Percentiles rank a stretch among this genome's conserved stretches.
phyloP scores from a whole-genome alignment of 30 jellyfish, hydroid and myxozoan species.

The Aurelia coerulea region DNA sequence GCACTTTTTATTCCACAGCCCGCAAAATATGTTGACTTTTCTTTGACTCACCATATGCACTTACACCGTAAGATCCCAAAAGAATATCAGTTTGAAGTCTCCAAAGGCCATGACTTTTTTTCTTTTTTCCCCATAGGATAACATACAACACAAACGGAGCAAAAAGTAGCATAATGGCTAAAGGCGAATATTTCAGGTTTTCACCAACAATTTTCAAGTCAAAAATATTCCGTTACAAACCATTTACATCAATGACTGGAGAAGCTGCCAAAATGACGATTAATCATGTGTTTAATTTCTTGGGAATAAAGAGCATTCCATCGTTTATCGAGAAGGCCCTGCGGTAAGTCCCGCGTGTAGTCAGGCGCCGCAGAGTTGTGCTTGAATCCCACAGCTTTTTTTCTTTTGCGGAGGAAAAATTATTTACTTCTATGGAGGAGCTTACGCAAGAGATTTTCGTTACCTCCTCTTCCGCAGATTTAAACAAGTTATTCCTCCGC shows the following conservation, averaged over 20 bases:
- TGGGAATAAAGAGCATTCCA: slow-evolving; percentile 56
- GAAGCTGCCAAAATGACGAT: slow-evolving; percentile 55
- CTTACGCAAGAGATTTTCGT: too few species aligned
- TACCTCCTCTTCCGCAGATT: too few species aligned
- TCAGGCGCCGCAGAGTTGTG: not conserved
- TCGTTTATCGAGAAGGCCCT: slow-evolving; percentile 48
- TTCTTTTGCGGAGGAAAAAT: not conserved
- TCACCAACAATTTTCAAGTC: slow-evolving; percentile 79
- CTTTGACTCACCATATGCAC: too few species aligned
- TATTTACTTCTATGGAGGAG: too few species aligned
- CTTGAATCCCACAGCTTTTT: not conserved
- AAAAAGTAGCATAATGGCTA: slow-evolving; percentile 74
- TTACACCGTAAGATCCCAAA: too few species aligned
- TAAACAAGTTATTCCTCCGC: too few species aligned
- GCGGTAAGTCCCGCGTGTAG: slow-evolving; percentile 5
- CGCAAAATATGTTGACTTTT: too few species aligned
- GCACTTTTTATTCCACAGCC: too few species aligned
- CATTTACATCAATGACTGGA: slow-evolving; percentile 30
- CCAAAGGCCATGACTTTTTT: slow-evolving; percentile 28
- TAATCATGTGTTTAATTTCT: slow-evolving; percentile 48
- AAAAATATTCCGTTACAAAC: slow-evolving; percentile 19
- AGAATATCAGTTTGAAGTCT: too few species aligned
- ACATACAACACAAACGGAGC: slow-evolving; percentile 83
- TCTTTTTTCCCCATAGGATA: slow-evolving; percentile 74
- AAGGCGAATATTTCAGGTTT: slow-evolving; percentile 78